A percentile compares a stretch with the other conserved stretches of the same genome.
These are phyloP conservation scores for Criorhina ranunculi DNA, from an alignment of 2,888 invertebrate genomes.

Conservation along the genomic window DNA sequence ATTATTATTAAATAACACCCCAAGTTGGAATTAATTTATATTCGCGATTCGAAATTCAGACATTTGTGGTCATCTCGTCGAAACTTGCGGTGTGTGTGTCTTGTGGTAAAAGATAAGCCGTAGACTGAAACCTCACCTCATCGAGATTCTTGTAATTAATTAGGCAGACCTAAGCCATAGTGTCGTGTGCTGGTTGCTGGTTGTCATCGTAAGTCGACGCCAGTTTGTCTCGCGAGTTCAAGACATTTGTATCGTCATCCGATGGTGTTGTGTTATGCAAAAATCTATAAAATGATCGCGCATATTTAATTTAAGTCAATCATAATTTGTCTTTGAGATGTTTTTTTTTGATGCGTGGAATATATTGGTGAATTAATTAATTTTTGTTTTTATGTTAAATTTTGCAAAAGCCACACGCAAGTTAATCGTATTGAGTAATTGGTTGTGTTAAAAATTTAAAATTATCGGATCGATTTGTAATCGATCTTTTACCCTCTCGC, in stretches of 20 bases:
- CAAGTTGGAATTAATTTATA: slow-evolving; percentile 64
- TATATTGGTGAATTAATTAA: slow-evolving; percentile 33
- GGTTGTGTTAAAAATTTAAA: background rate
- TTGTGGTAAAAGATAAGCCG: slow-evolving; percentile 22
- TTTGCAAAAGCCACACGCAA: slow-evolving; percentile 26
- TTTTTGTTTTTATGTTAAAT: slow-evolving; percentile 9
- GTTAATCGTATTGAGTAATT: slow-evolving; percentile 39
- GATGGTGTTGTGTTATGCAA: slow-evolving; percentile 44
- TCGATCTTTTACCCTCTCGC: slow-evolving; percentile 15
- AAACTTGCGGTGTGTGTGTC: slow-evolving; percentile 21
- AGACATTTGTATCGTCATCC: slow-evolving; percentile 53
- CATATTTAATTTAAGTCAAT: slow-evolving; percentile 38
- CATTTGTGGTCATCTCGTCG: slow-evolving; percentile 56
- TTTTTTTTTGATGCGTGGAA: slow-evolving; percentile 2
- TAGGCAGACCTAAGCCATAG: slow-evolving; percentile 20
- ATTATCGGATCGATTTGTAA: slow-evolving; percentile 43
- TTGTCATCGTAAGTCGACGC: slow-evolving; percentile 55
- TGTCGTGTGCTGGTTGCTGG: slow-evolving; percentile 29
- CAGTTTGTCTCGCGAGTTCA: slow-evolving; percentile 68
- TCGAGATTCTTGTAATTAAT: slow-evolving; percentile 60
- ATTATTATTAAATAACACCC: slow-evolving; percentile 57
- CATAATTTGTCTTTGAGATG: slow-evolving; percentile 16
- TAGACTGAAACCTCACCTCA: slow-evolving; percentile 20
- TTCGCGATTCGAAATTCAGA: slow-evolving; percentile 54
- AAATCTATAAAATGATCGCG: slow-evolving; percentile 24